Conservation (phyloP, 2,113 vertebrate species). For the Pollimyrus isidori region DNA sequence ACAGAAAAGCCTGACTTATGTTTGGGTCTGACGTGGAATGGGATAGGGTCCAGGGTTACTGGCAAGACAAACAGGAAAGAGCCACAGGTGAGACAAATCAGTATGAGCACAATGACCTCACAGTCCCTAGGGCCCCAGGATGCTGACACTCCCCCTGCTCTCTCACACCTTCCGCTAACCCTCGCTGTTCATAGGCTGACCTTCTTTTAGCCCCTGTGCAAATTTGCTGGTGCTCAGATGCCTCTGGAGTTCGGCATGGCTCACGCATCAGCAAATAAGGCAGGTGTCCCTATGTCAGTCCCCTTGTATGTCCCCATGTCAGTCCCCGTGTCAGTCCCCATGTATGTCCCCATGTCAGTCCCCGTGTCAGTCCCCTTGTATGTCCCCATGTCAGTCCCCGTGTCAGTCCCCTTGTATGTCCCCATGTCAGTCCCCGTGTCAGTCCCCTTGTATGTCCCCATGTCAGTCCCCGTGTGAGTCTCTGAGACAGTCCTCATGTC, state of each 20-base stretch:
- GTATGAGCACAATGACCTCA: background rate
- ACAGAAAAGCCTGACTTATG: background rate
- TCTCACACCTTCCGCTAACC: background rate
- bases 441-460: too few relatives aligned
- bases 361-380: accelerated
- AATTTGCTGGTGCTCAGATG: background rate
- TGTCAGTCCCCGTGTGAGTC: too few relatives aligned
- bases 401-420: too few relatives aligned
- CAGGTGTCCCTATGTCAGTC: background rate
- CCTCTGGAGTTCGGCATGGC: background rate
- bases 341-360: too few relatives aligned
- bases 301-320: too few relatives aligned
- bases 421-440: too few relatives aligned
- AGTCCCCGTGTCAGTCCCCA: too few relatives aligned
- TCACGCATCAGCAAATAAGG: background rate
- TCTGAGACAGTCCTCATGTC: too few relatives aligned
- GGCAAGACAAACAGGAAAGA: background rate
- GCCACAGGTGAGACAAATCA: background rate
- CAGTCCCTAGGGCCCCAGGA: background rate
- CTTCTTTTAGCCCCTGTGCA: background rate
- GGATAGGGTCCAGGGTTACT: background rate
- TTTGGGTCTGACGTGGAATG: background rate
- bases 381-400: too few relatives aligned
- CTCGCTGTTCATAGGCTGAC: background rate
- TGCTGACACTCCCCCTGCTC: background rate